A percentile compares a stretch with the other conserved stretches of the same genome.
phyloP scores from a whole-genome alignment of 2,888 invertebrate species.

The Pammene aurita region DNA sequence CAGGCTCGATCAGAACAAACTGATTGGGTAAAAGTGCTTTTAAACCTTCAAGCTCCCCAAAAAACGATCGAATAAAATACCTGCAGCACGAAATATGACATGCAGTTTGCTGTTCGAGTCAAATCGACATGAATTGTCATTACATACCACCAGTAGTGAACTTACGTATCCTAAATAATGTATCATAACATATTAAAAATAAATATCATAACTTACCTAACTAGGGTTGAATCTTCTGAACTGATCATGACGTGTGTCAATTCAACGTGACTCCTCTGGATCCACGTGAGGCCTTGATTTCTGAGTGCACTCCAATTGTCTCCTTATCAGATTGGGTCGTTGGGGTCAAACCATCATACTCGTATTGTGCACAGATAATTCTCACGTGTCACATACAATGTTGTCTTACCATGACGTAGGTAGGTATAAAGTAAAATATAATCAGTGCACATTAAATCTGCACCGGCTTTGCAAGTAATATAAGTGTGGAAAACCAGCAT shows the following conservation, averaged over 20 bases:
- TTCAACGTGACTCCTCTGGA: background rate
- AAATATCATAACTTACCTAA: no score
- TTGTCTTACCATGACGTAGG: background rate
- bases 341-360: slow-evolving; percentile 8
- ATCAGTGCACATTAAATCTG: background rate
- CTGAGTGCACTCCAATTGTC: slow-evolving; percentile 1
- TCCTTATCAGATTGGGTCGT: slow-evolving; percentile 18
- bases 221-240: background rate
- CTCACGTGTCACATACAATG: background rate
- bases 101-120: no score
- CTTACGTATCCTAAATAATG: no score
- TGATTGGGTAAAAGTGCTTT: no score
- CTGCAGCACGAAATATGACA: background rate
- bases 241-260: background rate
- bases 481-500: no score
- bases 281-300: slow-evolving; percentile 14
- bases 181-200: no score
- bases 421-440: background rate
- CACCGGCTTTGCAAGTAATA: no score
- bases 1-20: no score
- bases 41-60: no score
- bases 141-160: no score
- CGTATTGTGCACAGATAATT: slow-evolving; percentile 5
- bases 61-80: background rate
- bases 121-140: no score